Percentiles rank a stretch among this genome's conserved stretches.
These are phyloP conservation scores for Megalops cyprinoides DNA, from an alignment of 2,797 vertebrate genomes.

Conservation along the genomic window DNA sequence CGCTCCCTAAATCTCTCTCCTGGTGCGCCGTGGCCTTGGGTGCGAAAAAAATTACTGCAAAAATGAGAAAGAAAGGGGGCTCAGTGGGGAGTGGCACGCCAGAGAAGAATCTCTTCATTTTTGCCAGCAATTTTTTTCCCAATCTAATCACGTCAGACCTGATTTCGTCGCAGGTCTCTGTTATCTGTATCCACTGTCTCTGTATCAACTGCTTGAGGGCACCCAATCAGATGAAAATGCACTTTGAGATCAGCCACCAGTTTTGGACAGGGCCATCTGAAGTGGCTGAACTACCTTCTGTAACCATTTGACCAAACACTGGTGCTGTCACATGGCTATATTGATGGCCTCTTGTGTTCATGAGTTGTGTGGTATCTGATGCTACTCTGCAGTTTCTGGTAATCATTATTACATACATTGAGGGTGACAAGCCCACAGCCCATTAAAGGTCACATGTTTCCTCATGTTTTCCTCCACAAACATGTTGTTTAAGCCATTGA, in stretches of 20 bases:
- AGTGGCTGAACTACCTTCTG: background rate
- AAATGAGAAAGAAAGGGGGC: constrained; percentile 28
- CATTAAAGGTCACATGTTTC: too few relatives aligned
- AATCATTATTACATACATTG: background rate
- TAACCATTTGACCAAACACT: background rate
- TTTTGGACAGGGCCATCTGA: background rate
- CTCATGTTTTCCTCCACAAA: too few relatives aligned
- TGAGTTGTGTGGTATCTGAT: background rate
- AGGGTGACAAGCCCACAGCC: too few relatives aligned
- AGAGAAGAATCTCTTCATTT: background rate
- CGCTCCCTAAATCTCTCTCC: constrained; percentile 66
- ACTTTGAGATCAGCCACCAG: background rate
- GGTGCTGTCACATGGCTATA: background rate
- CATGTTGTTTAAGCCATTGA: too few relatives aligned
- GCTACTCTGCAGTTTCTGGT: background rate
- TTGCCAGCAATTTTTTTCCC: background rate
- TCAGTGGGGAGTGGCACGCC: constrained; percentile 11
- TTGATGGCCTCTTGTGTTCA: background rate
- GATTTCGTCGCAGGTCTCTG: background rate
- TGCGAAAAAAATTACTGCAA: constrained; percentile 49
- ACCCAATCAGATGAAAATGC: background rate
- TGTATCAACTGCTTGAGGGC: background rate
- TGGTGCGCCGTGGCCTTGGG: constrained; percentile 56
- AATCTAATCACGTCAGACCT: constrained; percentile 29
- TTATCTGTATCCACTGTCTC: too few relatives aligned